phyloP scores from a whole-genome alignment of 2,797 vertebrate genomes.

The Typhlichthys subterraneus region DNA sequence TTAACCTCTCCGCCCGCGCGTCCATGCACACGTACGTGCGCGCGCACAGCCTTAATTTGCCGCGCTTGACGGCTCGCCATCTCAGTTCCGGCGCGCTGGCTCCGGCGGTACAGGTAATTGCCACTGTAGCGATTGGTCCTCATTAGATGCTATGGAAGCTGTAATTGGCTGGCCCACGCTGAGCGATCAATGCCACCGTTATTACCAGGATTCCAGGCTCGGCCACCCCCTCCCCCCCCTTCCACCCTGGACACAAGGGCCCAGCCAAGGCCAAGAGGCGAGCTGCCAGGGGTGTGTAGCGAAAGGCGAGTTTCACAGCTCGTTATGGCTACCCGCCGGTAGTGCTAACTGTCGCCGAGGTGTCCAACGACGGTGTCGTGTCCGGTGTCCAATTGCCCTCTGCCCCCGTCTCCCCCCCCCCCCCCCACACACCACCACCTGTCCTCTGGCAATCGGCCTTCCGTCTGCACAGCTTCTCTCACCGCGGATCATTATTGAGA shows the following conservation, averaged over 20 bases:
- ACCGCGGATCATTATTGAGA: conserved; percentile 46
- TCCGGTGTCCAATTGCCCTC: conserved; percentile 38
- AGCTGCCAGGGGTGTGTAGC: conserved; percentile 35
- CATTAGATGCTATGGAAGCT: conserved; percentile 65
- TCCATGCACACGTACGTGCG: conserved; percentile 15
- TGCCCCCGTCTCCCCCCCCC: conserved; percentile 38
- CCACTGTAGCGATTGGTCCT: conserved; percentile 59
- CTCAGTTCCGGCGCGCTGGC: conserved; percentile 31
- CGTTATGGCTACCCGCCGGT: conserved; percentile 45
- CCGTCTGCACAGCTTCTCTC: conserved; percentile 31
- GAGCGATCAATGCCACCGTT: conserved; percentile 64
- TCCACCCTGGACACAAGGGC: conserved; percentile 35
- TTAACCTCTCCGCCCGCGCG: conserved; percentile 8
- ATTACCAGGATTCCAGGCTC: conserved; percentile 55
- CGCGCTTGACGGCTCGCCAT: conserved; percentile 25
- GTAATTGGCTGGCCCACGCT: conserved; percentile 65
- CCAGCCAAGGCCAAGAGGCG: conserved; percentile 47
- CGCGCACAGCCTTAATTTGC: background rate
- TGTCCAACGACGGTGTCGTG: conserved; percentile 46
- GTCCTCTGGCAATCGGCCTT: conserved; percentile 24
- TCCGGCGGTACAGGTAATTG: conserved; percentile 56
- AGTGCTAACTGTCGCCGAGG: conserved; percentile 32
- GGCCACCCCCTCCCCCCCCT: background rate
- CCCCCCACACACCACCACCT: conserved; percentile 31
- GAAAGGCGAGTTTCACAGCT: conserved; percentile 42